phyloP scores from a whole-genome alignment of 2,113 vertebrate species.

The Vulpes lagopus region DNA sequence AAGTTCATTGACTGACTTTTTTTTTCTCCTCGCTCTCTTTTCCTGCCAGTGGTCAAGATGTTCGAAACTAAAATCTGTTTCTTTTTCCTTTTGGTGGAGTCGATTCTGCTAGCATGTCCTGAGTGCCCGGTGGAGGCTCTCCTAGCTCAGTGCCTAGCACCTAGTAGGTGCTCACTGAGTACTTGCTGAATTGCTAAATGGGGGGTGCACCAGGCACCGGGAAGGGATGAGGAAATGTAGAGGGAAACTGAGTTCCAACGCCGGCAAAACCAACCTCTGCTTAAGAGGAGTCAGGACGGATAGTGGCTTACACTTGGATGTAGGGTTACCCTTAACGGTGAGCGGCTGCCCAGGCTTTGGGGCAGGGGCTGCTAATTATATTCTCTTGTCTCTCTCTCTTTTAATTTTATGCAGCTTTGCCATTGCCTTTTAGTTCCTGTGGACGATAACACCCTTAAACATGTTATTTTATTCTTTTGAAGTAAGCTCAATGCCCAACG shows the following conservation, averaged over 20 bases:
- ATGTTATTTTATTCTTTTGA: not conserved
- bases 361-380: accelerated
- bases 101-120: too few species aligned
- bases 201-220: accelerated
- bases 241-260: not conserved
- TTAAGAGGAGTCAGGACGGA: not conserved
- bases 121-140: not conserved
- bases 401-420: not conserved
- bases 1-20: not conserved
- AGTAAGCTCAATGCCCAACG: not conserved
- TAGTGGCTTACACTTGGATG: not conserved
- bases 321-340: accelerated
- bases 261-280: not conserved
- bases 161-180: not conserved
- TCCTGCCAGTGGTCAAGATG: not conserved
- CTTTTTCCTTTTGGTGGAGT: not conserved
- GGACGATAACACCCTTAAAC: not conserved
- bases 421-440: not conserved
- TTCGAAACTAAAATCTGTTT: not conserved
- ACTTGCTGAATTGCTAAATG: not conserved
- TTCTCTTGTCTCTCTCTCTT: not conserved
- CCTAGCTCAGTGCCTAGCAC: not conserved
- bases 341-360: not conserved
- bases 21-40: not conserved
- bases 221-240: too few species aligned